These are phyloP conservation scores for Papilio xuthus DNA, from an alignment of 1,140 invertebrate species.

Conservation along the genomic window DNA sequence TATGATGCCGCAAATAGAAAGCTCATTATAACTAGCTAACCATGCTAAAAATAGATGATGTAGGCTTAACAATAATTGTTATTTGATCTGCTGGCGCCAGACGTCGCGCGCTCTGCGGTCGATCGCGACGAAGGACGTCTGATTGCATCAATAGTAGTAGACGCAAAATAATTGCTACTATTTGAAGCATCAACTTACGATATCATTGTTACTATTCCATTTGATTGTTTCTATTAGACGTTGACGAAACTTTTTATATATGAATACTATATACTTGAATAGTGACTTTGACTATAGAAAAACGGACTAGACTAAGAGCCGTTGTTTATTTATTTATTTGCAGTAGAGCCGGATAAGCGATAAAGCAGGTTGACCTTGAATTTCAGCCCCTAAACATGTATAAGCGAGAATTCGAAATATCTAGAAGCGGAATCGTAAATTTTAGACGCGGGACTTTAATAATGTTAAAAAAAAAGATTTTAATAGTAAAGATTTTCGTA, in stretches of 20 bases:
- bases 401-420: no score
- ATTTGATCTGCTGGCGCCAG: constrained; percentile 46
- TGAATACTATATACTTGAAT: background rate
- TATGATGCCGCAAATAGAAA: constrained; percentile 7
- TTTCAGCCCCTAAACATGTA: no score
- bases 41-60: constrained; percentile 23
- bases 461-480: no score
- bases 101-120: constrained; percentile 38
- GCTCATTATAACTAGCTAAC: background rate
- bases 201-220: constrained; percentile 1
- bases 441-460: no score
- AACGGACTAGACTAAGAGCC: no score
- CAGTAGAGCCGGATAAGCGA: no score
- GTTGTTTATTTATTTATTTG: no score
- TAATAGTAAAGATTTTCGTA: no score
- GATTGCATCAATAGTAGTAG: constrained; percentile 51
- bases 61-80: constrained; percentile 38
- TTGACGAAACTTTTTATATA: background rate
- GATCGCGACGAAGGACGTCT: constrained; percentile 54
- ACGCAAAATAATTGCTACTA: constrained; percentile 36
- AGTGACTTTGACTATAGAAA: no score
- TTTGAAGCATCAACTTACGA: constrained; percentile 31
- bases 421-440: no score
- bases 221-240: constrained; percentile 11
- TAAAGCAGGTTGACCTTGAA: no score